Percentiles rank a stretch among this genome's conserved stretches.
Evolutionary conservation across 2,888 invertebrate species (phyloP).

Genomic region (Thumatha senex): DNA sequence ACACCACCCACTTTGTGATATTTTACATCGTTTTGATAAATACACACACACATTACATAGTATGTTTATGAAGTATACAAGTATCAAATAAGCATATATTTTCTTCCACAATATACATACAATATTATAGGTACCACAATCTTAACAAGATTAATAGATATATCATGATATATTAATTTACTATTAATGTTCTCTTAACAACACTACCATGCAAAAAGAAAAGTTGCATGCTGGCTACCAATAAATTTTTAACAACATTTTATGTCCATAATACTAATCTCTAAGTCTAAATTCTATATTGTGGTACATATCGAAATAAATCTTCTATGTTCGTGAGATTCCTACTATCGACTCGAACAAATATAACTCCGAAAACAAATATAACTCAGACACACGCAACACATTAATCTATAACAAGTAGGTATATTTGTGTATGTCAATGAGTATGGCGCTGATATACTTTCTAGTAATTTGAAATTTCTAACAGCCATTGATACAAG

Average conservation of each 20-base stretch:
- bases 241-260: constrained; percentile 71
- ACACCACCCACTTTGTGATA: constrained; percentile 63
- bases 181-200: constrained; percentile 59
- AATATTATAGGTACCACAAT: constrained; percentile 52
- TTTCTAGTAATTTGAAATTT: constrained; percentile 9
- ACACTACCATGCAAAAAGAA: constrained; percentile 75
- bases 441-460: constrained; percentile 36
- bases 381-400: constrained; percentile 37
- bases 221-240: constrained; percentile 64
- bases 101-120: constrained; percentile 72
- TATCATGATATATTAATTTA: constrained; percentile 65
- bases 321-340: constrained; percentile 53
- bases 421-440: constrained; percentile 38
- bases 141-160: constrained; percentile 63
- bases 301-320: constrained; percentile 54
- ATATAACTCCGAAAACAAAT: constrained; percentile 38
- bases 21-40: constrained; percentile 59
- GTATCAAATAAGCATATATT: constrained; percentile 61
- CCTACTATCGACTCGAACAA: constrained; percentile 45
- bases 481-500: constrained; percentile 13
- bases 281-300: constrained; percentile 54
- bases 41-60: constrained; percentile 52
- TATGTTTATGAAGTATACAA: constrained; percentile 51
- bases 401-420: constrained; percentile 32
- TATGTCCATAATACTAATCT: constrained; percentile 67